Evolutionary conservation across 2,797 vertebrate genomes (phyloP).

Genomic region (Diglossa cyanea): DNA sequence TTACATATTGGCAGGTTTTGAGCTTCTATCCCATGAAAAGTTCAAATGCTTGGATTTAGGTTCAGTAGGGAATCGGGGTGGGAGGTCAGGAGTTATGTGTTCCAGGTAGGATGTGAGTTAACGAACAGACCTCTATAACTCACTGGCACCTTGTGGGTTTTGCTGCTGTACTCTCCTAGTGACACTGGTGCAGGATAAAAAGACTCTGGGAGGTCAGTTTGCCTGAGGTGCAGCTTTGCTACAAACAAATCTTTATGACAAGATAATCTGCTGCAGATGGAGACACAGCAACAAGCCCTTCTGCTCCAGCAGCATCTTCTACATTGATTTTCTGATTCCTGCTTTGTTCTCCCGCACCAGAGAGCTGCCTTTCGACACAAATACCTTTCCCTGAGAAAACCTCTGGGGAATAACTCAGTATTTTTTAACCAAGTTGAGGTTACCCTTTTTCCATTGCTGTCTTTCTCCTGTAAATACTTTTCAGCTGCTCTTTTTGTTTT

Average conservation of each 20-base stretch:
- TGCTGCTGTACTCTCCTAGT: background rate
- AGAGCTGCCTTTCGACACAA: background rate
- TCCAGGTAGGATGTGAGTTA: background rate
- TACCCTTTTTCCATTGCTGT: background rate
- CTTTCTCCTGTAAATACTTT: background rate
- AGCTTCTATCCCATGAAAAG: background rate
- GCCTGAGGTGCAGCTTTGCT: background rate
- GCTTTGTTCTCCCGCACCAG: background rate
- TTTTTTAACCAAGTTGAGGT: background rate
- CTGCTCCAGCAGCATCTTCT: background rate
- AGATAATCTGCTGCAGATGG: background rate
- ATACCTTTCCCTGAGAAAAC: background rate
- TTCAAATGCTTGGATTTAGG: background rate
- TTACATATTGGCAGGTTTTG: background rate
- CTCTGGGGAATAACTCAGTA: background rate
- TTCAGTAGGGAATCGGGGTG: accelerated
- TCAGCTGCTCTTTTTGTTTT: background rate
- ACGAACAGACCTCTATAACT: background rate
- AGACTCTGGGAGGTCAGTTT: background rate
- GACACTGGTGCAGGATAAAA: background rate
- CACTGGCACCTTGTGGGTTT: background rate
- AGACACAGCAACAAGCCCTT: background rate
- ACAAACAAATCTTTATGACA: background rate
- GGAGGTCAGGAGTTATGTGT: background rate
- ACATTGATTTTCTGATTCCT: background rate